Base-by-base conservation (phyloP, 2,113 vertebrate species). In the Prolemur simus region DNA sequence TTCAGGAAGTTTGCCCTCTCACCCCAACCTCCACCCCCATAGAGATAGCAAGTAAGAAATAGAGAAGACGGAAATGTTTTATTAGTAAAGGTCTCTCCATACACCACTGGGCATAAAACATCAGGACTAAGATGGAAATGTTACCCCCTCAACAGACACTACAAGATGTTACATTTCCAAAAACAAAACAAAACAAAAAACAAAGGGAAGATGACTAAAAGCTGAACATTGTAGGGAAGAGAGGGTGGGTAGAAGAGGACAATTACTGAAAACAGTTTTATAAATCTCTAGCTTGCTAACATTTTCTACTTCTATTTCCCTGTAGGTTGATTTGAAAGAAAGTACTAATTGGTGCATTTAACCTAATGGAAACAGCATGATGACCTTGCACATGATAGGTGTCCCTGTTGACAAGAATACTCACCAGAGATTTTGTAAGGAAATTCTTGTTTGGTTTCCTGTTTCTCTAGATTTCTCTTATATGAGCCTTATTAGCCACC, bases 341-440 rank as follows among this genome's bases (percentile, higher is more conserved):
- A 95, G 45, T 92, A 13, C 5, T 97, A 94, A 95, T 29, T 92
- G 5, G 3, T 84, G 23, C 73, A 89, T 12, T 94, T 82, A 94
- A 42, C 17, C 54, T 93, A 58, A 83, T 14, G 1, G 60, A 96
- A 96, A 73, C 0, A 54, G 25, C 9, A 10, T 66, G 0, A 1
- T 71, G 60, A 82, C 8, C 42, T 92, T 88, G 10, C 8, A 29
- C 12, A 25, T 6, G 39, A 42, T 37, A 87, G 66, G 9, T 64
- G 13, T 23, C 49, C 0, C 4, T 83, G 77, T 23, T 86, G 23
- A 68, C 13, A 71, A 74, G 37, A 97, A 85, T 32, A 89, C 6
- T 69, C 25, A 95, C 17, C 2, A 96, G 87, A 96, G 23, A 89
- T 64, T 60, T 60, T 68, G 12, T 25, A 56, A 85, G 27, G 17